Base-by-base conservation (phyloP, 2,888 invertebrate species). In the Thyatira batis region DNA sequence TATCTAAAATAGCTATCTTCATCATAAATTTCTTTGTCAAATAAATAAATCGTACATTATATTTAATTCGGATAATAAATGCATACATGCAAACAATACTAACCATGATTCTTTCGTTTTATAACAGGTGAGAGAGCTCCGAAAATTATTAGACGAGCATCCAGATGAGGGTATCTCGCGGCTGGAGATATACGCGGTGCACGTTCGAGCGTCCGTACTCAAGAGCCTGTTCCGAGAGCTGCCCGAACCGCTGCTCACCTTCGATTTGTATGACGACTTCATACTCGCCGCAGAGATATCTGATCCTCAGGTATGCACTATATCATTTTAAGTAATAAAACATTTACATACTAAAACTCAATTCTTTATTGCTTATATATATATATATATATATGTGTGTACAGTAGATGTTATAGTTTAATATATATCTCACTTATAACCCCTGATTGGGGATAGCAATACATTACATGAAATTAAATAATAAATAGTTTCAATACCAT, bases 251-350 rank as follows among this genome's bases (percentile, higher is more conserved):
- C 90, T 98, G 67, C 93, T 98, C 65, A 98, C 98, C 51, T 98
- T 96, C 89, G 98, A 98, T 81, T 95, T 97, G 61, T 98, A 98
- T 84, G 98, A 98, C 85, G 98, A 98, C 88, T 98, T 98, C 85
- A 94, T 98, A 58, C 95, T 97, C 63, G 97, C 97, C 45, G 95
- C 98, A 3, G 96, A 97, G 85, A 94, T 98, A 65, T 94, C 95
- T 10, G 97, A 97, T 82, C 94, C 94, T 20, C 95, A 88, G 84
- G 98, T 98, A 75, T 49, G 50, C 52, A 23, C 43, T n/a, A n/a
- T n/a, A n/a, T n/a, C n/a, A n/a, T n/a, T n/a, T n/a, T n/a, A n/a
- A n/a, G n/a, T n/a, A n/a, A n/a, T n/a, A n/a, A n/a, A n/a, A n/a
- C n/a, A n/a, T n/a, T n/a, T n/a, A n/a, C n/a, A n/a, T n/a, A n/a